Evolutionary conservation across 2,797 vertebrate species (phyloP).

Genomic region (Poecilia gillii): DNA sequence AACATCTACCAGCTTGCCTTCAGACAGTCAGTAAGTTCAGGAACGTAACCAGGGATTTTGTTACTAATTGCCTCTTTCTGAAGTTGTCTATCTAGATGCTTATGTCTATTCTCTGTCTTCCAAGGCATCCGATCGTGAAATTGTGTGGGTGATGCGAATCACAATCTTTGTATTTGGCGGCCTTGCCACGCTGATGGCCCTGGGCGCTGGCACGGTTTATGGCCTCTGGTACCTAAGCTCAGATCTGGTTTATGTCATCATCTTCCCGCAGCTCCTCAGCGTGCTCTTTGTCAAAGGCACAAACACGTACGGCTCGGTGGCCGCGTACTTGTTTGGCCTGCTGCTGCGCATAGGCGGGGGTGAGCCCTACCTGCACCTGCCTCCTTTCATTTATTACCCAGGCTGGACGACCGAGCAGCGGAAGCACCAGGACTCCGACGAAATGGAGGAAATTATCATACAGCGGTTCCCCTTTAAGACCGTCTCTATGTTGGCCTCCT

Average conservation of each 20-base stretch:
- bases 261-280: slow-evolving; percentile 95
- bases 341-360: slow-evolving; percentile 93
- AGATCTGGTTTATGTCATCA: slow-evolving; percentile 97
- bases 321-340: slow-evolving; percentile 91
- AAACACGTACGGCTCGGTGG: slow-evolving; percentile 94
- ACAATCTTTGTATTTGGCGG: slow-evolving; percentile 94
- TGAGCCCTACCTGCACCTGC: slow-evolving; percentile 91
- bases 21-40: slow-evolving; percentile 89
- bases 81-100: neutral
- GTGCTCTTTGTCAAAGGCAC: slow-evolving; percentile 95
- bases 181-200: slow-evolving; percentile 93
- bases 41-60: neutral
- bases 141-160: slow-evolving; percentile 96
- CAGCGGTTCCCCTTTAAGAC: slow-evolving; percentile 97
- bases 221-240: slow-evolving; percentile 99
- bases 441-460: slow-evolving; percentile 79
- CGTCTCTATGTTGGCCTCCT: slow-evolving; percentile 91
- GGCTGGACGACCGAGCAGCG: slow-evolving; percentile 85
- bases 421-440: slow-evolving; percentile 67
- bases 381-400: slow-evolving; percentile 94
- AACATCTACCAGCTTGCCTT: slow-evolving; percentile 97
- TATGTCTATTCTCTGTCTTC: neutral
- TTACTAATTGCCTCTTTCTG: neutral
- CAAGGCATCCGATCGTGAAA: slow-evolving; percentile 94
- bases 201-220: slow-evolving; percentile 92